Evolutionary conservation across 2,113 vertebrate genomes (phyloP).

Genomic region (Panthera uncia): DNA sequence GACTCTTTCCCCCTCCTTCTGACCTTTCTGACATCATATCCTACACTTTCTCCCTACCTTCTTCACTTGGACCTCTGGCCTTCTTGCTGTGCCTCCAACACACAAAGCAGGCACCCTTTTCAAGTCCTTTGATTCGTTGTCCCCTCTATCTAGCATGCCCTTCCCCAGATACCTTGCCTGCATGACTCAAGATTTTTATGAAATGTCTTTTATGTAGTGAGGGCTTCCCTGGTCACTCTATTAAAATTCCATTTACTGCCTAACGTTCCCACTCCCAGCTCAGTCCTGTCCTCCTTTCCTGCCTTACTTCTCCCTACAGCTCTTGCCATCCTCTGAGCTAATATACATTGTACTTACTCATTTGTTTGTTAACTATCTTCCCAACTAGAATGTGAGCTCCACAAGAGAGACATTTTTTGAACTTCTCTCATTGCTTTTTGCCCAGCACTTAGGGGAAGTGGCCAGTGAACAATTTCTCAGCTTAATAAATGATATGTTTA

Average conservation of each 20-base stretch:
- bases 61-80: background rate
- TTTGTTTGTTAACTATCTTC: background rate
- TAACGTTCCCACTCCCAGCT: background rate
- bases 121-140: background rate
- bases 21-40: background rate
- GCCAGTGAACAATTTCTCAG: constrained; percentile 38
- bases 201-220: background rate
- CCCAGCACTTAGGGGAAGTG: constrained; percentile 11
- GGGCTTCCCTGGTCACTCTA: background rate
- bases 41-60: background rate
- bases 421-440: background rate
- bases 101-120: background rate
- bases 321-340: background rate
- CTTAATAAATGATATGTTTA: constrained; percentile 39
- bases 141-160: background rate
- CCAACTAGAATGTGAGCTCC: background rate
- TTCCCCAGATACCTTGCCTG: background rate
- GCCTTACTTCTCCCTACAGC: background rate
- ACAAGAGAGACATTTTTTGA: background rate
- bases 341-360: background rate
- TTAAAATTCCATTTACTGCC: background rate
- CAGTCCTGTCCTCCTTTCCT: background rate
- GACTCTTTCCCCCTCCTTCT: background rate
- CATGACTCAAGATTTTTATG: background rate
- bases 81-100: background rate